Evolutionary conservation across 2,888 invertebrate species (phyloP).

Genomic region (Campoletis raptor): DNA sequence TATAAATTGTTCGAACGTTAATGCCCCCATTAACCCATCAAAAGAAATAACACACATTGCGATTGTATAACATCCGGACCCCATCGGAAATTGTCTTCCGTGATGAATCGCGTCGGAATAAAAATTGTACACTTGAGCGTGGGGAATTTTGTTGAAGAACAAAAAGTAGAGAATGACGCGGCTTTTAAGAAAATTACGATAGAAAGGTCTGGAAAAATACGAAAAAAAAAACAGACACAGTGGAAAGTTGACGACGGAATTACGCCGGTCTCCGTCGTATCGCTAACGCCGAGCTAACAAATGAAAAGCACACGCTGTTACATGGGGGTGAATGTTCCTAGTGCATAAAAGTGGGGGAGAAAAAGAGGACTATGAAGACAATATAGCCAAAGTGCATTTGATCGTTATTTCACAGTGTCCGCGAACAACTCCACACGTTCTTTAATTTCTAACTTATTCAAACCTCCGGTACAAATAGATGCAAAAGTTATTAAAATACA

Average conservation of each 20-base stretch:
- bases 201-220: not conserved
- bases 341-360: conserved; percentile 70
- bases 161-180: not conserved
- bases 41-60: not conserved
- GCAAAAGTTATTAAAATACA: not conserved
- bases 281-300: conserved; percentile 26
- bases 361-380: conserved; percentile 53
- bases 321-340: conserved; percentile 26
- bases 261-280: not conserved
- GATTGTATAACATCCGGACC: conserved; percentile 1
- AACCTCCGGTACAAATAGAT: not conserved
- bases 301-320: conserved; percentile 41
- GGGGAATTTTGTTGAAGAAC: not conserved
- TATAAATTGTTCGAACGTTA: not conserved
- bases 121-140: not conserved
- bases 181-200: not conserved
- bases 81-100: not conserved
- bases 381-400: conserved; percentile 77
- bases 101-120: not conserved
- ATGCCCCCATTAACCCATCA: not conserved
- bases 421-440: conserved; percentile 49
- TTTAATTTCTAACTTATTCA: not conserved
- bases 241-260: conserved; percentile 35
- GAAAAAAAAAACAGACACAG: not conserved
- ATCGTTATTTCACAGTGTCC: conserved; percentile 72